phyloP scores from a whole-genome alignment of 2,888 invertebrate genomes.

The Anaspis maculata region DNA sequence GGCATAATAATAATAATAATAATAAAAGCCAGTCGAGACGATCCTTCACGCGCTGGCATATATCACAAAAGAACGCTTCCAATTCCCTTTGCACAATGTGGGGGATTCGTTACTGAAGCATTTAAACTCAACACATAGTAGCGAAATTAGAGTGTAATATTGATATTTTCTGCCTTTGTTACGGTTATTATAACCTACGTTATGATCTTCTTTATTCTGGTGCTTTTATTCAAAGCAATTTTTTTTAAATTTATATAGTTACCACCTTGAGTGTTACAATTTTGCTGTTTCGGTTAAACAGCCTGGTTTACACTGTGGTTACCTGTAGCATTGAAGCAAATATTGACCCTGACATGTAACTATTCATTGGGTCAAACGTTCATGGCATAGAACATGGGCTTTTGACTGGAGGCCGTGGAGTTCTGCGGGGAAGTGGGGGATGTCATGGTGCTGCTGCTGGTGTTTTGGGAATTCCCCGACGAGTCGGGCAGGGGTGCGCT shows the following conservation, averaged over 20 bases:
- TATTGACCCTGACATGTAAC: slow-evolving; percentile 35
- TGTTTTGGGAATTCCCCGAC: slow-evolving; percentile 21
- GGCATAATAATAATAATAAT: no score
- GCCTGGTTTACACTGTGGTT: no score
- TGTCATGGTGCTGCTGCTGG: slow-evolving; percentile 35
- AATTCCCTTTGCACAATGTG: no score
- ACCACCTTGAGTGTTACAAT: neutral
- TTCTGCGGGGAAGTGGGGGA: slow-evolving; percentile 46
- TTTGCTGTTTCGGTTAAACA: neutral
- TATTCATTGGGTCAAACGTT: slow-evolving; percentile 71
- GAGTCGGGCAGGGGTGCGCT: slow-evolving; percentile 61
- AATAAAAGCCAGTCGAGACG: no score
- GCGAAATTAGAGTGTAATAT: no score
- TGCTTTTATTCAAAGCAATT: slow-evolving; percentile 19
- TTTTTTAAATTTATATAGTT: neutral
- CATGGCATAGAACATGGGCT: slow-evolving; percentile 74
- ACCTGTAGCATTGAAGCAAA: slow-evolving; percentile 18
- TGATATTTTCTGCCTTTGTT: slow-evolving; percentile 6
- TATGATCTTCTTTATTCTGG: slow-evolving; percentile 15
- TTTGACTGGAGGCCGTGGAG: slow-evolving; percentile 28
- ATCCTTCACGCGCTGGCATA: no score
- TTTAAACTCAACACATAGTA: no score
- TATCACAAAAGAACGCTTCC: no score
- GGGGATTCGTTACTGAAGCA: no score
- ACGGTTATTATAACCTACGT: slow-evolving; percentile 40